A percentile compares a stretch with the other conserved stretches of the same genome.
phyloP scores from a whole-genome alignment of 2,113 vertebrate species.

The human (Homo sapiens) region GRCh38 chr16:64405001-64405500 shows the following conservation, averaged over 20 bases:
- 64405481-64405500: not conserved
- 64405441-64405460: not conserved
- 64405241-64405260: not conserved
- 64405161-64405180: not conserved
- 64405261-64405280: not conserved
- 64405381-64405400: not conserved
- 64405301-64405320: not conserved
- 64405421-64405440: slow-evolving; percentile 1
- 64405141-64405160: not conserved
- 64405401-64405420: not conserved
- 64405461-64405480: slow-evolving; percentile 24
- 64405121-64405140: not conserved
- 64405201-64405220: not conserved
- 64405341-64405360: not conserved
- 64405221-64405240: not conserved
- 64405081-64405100: not conserved
- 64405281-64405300: not conserved
- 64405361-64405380: not conserved
- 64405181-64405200: not conserved
- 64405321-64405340: not conserved
- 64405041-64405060: not conserved
- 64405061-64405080: not conserved
- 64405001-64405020: not conserved
- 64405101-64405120: not conserved
- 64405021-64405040: not conserved